phyloP scores from a whole-genome alignment of 2,113 vertebrate species.

The Odocoileus virginianus region DNA sequence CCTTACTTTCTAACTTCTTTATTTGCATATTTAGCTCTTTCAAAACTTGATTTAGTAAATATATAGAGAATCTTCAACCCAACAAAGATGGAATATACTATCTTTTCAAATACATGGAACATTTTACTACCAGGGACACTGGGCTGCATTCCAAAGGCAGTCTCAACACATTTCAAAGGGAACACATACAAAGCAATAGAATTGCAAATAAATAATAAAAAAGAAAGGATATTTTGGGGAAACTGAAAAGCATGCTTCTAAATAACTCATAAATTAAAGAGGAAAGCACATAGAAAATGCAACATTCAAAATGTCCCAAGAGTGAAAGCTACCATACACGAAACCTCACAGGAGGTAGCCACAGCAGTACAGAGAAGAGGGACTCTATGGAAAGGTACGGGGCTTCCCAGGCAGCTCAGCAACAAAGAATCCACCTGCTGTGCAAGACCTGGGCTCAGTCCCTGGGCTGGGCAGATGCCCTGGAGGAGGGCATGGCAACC shows the following conservation, averaged over 20 bases:
- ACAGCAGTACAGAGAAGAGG: not conserved
- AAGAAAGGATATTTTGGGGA: not conserved
- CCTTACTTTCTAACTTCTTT: not conserved
- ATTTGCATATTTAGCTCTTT: slow-evolving; percentile 1
- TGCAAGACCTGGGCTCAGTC: not conserved
- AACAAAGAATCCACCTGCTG: not conserved
- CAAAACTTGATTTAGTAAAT: not conserved
- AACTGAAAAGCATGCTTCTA: not conserved
- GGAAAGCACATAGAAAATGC: not conserved
- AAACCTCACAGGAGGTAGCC: not conserved
- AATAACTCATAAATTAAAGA: not conserved
- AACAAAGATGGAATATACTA: not conserved
- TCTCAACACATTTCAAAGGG: not conserved
- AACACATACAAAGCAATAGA: not conserved
- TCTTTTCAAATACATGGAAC: not conserved
- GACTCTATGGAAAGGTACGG: not conserved
- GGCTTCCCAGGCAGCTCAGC: not conserved
- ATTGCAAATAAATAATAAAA: not conserved
- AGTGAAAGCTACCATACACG: not conserved
- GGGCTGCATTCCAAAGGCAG: not conserved
- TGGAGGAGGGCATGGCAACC: not conserved
- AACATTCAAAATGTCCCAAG: not conserved
- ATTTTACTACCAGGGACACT: not conserved
- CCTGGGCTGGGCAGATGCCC: not conserved
- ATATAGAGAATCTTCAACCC: not conserved